phyloP scores from a whole-genome alignment of 64 coral and sea anemone genomes.

The Orbicella faveolata region DNA sequence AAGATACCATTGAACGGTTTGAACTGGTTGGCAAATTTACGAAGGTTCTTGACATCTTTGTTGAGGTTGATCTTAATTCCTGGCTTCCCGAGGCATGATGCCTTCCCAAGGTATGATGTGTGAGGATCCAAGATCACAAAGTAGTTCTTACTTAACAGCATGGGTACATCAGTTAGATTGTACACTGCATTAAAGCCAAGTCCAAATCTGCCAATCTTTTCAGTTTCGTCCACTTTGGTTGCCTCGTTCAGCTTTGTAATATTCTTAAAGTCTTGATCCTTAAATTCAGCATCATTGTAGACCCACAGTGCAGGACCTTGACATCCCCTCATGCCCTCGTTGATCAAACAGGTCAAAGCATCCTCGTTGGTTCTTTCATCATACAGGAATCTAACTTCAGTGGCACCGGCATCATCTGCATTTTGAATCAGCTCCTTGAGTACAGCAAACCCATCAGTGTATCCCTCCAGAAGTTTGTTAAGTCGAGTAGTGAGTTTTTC shows the following conservation, averaged over 20 bases:
- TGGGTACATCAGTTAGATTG: slow-evolving; percentile 87
- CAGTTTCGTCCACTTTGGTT: slow-evolving; percentile 73
- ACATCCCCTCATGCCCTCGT: slow-evolving; percentile 68
- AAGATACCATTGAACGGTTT: slow-evolving; percentile 84
- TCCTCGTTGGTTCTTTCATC: slow-evolving; percentile 79
- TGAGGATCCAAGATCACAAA: slow-evolving; percentile 86
- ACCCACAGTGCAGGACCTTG: slow-evolving; percentile 92
- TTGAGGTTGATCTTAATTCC: slow-evolving; percentile 56
- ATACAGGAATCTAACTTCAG: slow-evolving; percentile 71
- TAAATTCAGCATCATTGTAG: slow-evolving; percentile 76
- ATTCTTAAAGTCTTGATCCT: slow-evolving; percentile 78
- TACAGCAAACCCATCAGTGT: slow-evolving; percentile 80
- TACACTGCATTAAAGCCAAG: slow-evolving; percentile 91
- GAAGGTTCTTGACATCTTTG: slow-evolving; percentile 51
- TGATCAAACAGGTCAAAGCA: slow-evolving; percentile 59
- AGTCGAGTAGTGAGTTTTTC: slow-evolving; percentile 77
- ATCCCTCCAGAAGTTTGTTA: slow-evolving; percentile 70
- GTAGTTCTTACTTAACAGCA: slow-evolving; percentile 72
- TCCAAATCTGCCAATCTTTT: slow-evolving; percentile 86
- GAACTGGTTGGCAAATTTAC: slow-evolving; percentile 62
- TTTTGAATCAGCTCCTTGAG: slow-evolving; percentile 91
- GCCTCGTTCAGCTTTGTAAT: slow-evolving; percentile 82
- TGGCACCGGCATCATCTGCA: slow-evolving; percentile 87
- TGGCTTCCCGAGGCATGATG: slow-evolving; percentile 41
- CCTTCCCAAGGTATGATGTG: slow-evolving; percentile 59